Evolutionary conservation across 2,113 vertebrate species (phyloP).

Genomic region (Camelus bactrianus): DNA sequence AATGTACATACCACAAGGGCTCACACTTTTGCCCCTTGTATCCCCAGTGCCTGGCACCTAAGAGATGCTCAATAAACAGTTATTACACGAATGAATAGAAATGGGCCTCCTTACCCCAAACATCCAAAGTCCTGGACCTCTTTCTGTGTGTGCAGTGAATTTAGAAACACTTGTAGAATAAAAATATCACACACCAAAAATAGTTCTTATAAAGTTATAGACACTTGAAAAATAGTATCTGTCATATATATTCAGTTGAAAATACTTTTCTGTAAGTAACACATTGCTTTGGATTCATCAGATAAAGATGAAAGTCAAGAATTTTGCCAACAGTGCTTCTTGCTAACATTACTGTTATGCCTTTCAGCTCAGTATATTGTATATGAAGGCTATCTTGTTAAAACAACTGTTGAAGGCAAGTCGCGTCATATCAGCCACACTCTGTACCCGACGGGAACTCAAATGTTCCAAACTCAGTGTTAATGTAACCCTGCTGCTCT

Average conservation of each 20-base stretch:
- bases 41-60: neutral
- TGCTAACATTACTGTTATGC: slow-evolving; percentile 86
- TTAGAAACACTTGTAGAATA: neutral
- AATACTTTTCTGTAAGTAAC: slow-evolving; percentile 82
- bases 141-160: neutral
- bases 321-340: slow-evolving; percentile 88
- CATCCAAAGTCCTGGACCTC: neutral
- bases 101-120: neutral
- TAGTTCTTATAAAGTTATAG: slow-evolving; percentile 61
- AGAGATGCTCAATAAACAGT: neutral
- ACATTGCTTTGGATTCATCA: slow-evolving; percentile 87
- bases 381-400: slow-evolving; percentile 88
- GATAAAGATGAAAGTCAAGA: slow-evolving; percentile 89
- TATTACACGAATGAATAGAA: neutral
- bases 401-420: slow-evolving; percentile 88
- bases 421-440: slow-evolving; percentile 85
- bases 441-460: slow-evolving; percentile 85
- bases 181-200: slow-evolving; percentile 53
- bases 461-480: slow-evolving; percentile 84
- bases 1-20: neutral
- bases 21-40: neutral
- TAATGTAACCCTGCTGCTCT: slow-evolving; percentile 86
- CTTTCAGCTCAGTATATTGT: slow-evolving; percentile 86
- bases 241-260: slow-evolving; percentile 78
- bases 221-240: slow-evolving; percentile 77